Conservation (phyloP, 2,888 invertebrate species). For the Eupithecia exiguata region DNA sequence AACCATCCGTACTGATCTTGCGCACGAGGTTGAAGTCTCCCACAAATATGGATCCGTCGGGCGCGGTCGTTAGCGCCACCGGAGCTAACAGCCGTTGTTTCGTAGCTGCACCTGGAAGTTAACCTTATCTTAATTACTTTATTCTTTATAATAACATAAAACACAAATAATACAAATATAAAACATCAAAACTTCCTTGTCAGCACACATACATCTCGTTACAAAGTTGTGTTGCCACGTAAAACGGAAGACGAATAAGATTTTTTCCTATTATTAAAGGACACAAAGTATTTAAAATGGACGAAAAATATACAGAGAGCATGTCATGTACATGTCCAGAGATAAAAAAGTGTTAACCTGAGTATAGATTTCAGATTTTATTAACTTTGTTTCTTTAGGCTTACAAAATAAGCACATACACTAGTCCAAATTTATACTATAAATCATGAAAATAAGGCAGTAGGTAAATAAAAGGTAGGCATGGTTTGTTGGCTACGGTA, state of each 20-base stretch:
- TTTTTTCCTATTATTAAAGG: not conserved
- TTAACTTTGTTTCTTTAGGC: too few relatives aligned
- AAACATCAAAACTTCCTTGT: not conserved
- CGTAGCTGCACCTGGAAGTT: slow-evolving; percentile 87
- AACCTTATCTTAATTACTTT: not conserved
- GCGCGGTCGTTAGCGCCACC: slow-evolving; percentile 94
- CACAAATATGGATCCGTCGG: slow-evolving; percentile 97
- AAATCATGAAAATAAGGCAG: too few relatives aligned
- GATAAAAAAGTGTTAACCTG: too few relatives aligned
- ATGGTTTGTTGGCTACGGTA: not conserved
- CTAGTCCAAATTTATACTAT: too few relatives aligned
- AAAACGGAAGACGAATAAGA: not conserved
- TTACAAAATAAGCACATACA: too few relatives aligned
- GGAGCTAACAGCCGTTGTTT: slow-evolving; percentile 94
- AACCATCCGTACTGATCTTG: slow-evolving; percentile 93
- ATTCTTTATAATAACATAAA: not conserved
- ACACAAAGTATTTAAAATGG: not conserved
- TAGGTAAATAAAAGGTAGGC: too few relatives aligned
- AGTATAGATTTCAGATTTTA: too few relatives aligned
- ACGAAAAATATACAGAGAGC: not conserved
- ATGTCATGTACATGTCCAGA: too few relatives aligned
- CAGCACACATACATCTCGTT: not conserved
- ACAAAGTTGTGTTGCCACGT: too few relatives aligned
- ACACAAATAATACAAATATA: not conserved
- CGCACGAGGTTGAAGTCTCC: slow-evolving; percentile 98